Conservation (phyloP, 2,888 invertebrate species). For the Mystacides longicornis region DNA sequence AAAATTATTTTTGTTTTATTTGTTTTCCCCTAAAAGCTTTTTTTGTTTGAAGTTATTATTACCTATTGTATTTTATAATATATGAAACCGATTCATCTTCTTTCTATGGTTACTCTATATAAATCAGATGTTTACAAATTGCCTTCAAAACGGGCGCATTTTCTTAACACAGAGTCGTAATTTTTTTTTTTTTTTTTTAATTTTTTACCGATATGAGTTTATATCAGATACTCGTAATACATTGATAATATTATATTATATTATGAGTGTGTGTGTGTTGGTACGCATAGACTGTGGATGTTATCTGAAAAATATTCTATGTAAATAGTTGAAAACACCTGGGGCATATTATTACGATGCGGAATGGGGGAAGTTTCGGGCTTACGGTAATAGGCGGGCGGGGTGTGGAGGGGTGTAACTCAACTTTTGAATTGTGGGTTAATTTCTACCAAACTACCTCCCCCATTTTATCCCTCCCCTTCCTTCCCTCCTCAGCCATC, state of each 20-base stretch:
- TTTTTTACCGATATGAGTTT: not conserved
- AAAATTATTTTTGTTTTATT: too few species aligned
- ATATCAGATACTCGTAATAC: not conserved
- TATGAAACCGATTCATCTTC: too few species aligned
- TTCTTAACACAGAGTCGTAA: too few species aligned
- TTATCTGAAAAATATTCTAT: not conserved
- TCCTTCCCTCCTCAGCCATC: not conserved
- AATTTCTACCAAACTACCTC: not conserved
- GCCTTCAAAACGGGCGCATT: too few species aligned
- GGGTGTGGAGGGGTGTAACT: not conserved
- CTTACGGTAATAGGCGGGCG: not conserved
- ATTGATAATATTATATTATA: not conserved
- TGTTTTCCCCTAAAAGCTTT: too few species aligned
- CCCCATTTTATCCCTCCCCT: not conserved
- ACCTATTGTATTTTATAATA: too few species aligned
- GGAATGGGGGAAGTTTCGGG: too few species aligned
- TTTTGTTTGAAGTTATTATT: too few species aligned
- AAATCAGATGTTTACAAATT: too few species aligned
- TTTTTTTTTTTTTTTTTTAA: not conserved
- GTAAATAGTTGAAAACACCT: constrained; percentile 1
- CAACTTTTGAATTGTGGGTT: constrained; percentile 5
- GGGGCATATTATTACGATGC: not conserved
- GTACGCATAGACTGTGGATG: not conserved
- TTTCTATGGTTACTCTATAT: too few species aligned
- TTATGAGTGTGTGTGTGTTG: not conserved